A percentile compares a stretch with the other conserved stretches of the same genome.
These are phyloP conservation scores for Onychorhynchus coronatus DNA, from an alignment of 2,113 vertebrate genomes.

Conservation along the genomic window DNA sequence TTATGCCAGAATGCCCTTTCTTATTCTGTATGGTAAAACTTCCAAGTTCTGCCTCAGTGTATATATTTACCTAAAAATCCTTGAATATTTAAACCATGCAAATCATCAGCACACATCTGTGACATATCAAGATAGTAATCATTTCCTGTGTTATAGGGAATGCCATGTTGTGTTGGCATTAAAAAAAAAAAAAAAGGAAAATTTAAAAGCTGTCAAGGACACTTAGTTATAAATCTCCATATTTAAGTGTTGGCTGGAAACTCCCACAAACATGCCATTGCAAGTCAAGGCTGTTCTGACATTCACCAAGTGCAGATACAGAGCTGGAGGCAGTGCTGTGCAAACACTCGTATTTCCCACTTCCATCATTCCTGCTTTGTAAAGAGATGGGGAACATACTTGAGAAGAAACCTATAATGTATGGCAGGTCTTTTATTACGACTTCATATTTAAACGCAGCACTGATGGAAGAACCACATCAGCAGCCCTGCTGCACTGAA, in stretches of 20 bases:
- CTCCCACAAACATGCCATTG: neutral
- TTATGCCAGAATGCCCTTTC: neutral
- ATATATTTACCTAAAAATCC: neutral
- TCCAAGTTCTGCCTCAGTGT: neutral
- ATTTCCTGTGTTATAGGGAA: neutral
- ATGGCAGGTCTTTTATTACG: neutral
- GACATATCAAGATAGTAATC: neutral
- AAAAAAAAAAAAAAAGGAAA: neutral
- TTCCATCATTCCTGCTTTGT: neutral
- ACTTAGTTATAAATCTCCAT: neutral
- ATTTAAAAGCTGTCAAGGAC: neutral
- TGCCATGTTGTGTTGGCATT: neutral
- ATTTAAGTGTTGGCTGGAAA: neutral
- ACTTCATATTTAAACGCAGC: neutral
- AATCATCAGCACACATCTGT: neutral
- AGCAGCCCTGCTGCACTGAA: neutral
- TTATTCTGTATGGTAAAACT: neutral
- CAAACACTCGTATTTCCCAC: neutral
- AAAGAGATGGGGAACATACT: neutral
- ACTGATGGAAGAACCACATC: neutral
- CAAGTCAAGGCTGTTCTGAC: neutral
- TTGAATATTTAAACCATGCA: neutral
- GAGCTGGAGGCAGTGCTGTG: neutral
- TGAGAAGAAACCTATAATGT: neutral
- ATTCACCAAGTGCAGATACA: neutral